These are phyloP conservation scores for Corythornis madagascariensis DNA, from an alignment of 2,113 vertebrate species.

Conservation along the genomic window DNA sequence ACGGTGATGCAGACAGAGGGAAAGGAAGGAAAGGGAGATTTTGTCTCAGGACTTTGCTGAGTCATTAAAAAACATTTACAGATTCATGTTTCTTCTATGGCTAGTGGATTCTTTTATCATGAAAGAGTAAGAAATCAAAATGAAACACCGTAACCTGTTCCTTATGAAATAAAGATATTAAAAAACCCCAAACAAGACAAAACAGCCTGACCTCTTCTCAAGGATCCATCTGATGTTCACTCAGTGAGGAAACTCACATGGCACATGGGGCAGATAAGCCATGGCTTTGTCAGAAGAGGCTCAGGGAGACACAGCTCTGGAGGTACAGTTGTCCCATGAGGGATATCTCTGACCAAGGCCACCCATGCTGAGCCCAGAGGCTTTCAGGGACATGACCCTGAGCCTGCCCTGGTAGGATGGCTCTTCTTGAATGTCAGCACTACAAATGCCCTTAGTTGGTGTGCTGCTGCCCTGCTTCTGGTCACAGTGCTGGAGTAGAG, in stretches of 20 bases:
- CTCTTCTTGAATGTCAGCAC: not conserved
- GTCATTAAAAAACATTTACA: not conserved
- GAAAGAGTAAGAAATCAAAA: not conserved
- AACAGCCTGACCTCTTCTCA: not conserved
- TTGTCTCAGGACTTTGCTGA: not conserved
- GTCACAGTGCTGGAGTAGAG: not conserved
- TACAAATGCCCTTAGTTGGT: not conserved
- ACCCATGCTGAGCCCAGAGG: not conserved
- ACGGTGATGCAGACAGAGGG: not conserved
- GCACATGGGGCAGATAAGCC: not conserved
- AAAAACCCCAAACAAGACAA: too few relatives aligned
- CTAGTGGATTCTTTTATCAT: not conserved
- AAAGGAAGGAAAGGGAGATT: not conserved
- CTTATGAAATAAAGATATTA: not conserved
- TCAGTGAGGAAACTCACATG: not conserved
- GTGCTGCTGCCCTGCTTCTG: not conserved
- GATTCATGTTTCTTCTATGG: not conserved
- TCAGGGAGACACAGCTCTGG: rapidly evolving
- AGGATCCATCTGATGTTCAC: not conserved
- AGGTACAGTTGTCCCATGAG: not conserved
- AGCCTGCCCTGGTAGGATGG: not conserved
- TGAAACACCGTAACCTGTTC: not conserved
- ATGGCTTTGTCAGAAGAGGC: not conserved
- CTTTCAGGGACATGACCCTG: not conserved
- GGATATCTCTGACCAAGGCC: not conserved